A percentile compares a stretch with the other conserved stretches of the same genome.
Conservation (phyloP, 2,113 vertebrate species). For the Aptenodytes patagonicus region DNA sequence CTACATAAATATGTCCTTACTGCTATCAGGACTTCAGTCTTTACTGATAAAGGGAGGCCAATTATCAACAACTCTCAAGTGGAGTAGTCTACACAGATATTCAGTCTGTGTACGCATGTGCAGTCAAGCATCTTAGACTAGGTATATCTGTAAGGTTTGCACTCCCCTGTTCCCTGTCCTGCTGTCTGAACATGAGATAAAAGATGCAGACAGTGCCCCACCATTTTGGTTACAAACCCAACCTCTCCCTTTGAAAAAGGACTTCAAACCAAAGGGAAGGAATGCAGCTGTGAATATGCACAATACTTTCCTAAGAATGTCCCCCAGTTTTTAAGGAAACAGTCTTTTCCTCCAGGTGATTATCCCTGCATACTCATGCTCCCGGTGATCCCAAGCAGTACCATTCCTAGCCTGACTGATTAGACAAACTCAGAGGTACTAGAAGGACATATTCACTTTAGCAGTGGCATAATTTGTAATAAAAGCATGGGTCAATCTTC, state of each 20-base stretch:
- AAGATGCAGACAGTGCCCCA: neutral
- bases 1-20: neutral
- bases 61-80: neutral
- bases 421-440: neutral
- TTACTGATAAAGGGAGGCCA: neutral
- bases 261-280: neutral
- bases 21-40: neutral
- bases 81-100: neutral
- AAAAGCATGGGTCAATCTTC: neutral
- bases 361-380: neutral
- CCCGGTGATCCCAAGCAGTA: neutral
- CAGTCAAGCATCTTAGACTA: neutral
- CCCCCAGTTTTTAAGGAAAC: neutral
- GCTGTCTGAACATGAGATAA: neutral
- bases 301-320: neutral
- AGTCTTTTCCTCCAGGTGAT: neutral
- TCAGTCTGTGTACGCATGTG: rapidly evolving
- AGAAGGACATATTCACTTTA: neutral
- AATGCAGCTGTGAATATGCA: neutral
- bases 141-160: neutral
- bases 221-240: neutral
- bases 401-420: neutral
- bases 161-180: neutral
- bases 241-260: neutral
- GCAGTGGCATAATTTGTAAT: neutral